Conservation (phyloP, 2,888 invertebrate genomes). For the Matsumyia berberina region DNA sequence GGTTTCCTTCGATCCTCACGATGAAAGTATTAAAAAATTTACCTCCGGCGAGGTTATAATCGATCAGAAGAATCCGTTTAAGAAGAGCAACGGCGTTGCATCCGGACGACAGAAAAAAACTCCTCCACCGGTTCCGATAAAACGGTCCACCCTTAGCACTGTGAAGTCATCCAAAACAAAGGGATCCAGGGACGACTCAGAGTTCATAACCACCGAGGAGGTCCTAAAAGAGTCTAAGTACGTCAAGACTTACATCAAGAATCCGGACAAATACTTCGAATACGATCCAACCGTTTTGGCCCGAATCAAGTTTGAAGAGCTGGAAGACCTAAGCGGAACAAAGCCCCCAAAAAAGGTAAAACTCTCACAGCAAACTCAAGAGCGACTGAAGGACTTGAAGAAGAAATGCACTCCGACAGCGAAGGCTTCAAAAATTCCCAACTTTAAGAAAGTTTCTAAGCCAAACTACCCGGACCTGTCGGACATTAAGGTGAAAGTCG, state of each 20-base stretch:
- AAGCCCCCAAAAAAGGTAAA: constrained; percentile 79
- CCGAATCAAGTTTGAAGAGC: constrained; percentile 82
- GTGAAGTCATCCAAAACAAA: constrained; percentile 79
- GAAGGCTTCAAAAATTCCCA: constrained; percentile 78
- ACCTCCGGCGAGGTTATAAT: constrained; percentile 83
- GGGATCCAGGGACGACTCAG: constrained; percentile 79
- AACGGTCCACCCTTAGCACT: constrained; percentile 80
- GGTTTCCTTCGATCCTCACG: constrained; percentile 82
- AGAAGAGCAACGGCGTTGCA: constrained; percentile 77
- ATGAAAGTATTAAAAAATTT: constrained; percentile 83
- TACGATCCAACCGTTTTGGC: constrained; percentile 83
- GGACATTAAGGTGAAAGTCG: constrained; percentile 83
- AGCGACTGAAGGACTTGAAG: constrained; percentile 79
- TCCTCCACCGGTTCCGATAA: constrained; percentile 81
- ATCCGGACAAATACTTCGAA: constrained; percentile 84
- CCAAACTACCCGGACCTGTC: constrained; percentile 83
- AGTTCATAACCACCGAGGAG: constrained; percentile 83
- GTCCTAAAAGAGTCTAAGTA: constrained; percentile 84
- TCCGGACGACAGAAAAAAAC: constrained; percentile 78
- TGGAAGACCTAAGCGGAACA: constrained; percentile 79
- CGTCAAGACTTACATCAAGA: constrained; percentile 84
- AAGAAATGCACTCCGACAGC: constrained; percentile 76
- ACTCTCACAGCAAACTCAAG: constrained; percentile 77
- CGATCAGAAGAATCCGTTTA: constrained; percentile 84
- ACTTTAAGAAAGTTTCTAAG: constrained; percentile 83